Base-by-base conservation (phyloP, 2,888 invertebrate genomes). In the Drosophila emarginata region DNA sequence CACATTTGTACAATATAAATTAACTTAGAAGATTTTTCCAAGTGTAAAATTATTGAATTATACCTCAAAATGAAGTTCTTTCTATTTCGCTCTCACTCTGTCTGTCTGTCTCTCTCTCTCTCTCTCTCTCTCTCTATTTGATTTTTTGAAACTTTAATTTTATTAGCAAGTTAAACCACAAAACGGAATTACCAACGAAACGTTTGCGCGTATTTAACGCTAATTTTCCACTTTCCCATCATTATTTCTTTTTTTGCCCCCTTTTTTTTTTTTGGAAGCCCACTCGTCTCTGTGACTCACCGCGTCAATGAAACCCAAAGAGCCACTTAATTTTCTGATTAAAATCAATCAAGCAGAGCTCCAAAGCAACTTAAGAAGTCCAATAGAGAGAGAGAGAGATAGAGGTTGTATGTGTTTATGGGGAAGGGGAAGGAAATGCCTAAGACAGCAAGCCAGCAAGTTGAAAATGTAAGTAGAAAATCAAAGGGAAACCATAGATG, bases 241-340 rank as follows among this genome's bases (percentile, higher is more conserved):
- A 4, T 28, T 6, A 6, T 28, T 32, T 9, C 2, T 32, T 32
- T 32, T 32, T 32, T 9, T 32, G n/a, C n/a, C n/a, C n/a, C n/a
- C n/a, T 32, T 9, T 32, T 32, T 1, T 32, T 9, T 32, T 32
- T 32, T 32, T 32, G 9, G 32, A 1, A 32, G 11, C 7, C 32
- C 7, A 9, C 9, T 32, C 32, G 32, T 9, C 32, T 56, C 37
- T 15, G 56, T 18, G 36, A 32, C 15, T 58, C 14, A 32, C 32
- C 50, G 60, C 50, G 36, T 45, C 45, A 45, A 45, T 45, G 21
- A 62, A 56, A 57, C 72, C 76, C 71, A 67, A 64, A 69, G 62
- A 76, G 78, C 77, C 79, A 83, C 82, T 86, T 85, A 79, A 88
- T 87, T 87, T 88, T 85, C 80, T 89, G 89, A 89, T 89, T 83